Evolutionary conservation across 92 coral and sea anemone genomes (phyloP), one percentile per base, ranked within the genome.

Genomic region (Ricordea florida): DNA sequence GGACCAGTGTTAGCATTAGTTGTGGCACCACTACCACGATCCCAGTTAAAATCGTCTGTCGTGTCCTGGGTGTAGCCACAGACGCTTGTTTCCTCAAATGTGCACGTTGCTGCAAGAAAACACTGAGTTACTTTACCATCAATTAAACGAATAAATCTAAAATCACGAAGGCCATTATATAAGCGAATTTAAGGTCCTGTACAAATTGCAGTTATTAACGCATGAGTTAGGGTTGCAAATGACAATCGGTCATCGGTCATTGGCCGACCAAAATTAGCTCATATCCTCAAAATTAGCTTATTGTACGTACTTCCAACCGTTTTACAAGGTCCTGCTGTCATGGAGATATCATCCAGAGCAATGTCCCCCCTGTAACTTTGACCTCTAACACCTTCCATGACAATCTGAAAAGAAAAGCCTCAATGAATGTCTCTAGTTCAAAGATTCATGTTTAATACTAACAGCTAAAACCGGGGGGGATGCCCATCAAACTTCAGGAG

Each of bases 31-130:
- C 97, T 94, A 14, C 87, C 89, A 53, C 94, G 89, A n/a, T 20
- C 61, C 98, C 98, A 94, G 78, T 92, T 72, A 18, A 92, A 92
- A 59, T 91, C 74, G 52, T 92, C 98, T 0, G 76, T 58, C 2
- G 76, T 60, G 38, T 92, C 98, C 60, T 94, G 94, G 13, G 76
- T 81, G 62, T 88, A 94, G 3, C 88, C 92, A 51, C 98, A 94
- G 13, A 92, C 85, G 58, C 76, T 90, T 11, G 88, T 71, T 33
- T 86, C 97, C 57, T 94, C 94, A 62, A 92, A 94, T 11, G 94
- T 92, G 41, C 98, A 94, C 23, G 90, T 75, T 25, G 87, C 98
- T 93, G 78, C 23, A 43, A 66, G 30, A 34, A n/a, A 51, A 78
- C n/a, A n/a, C n/a, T n/a, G n/a, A n/a, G n/a, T n/a, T n/a, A n/a